A percentile compares a stretch with the other conserved stretches of the same genome.
These are phyloP conservation scores for Portevinia maculata DNA, from an alignment of 2,888 invertebrate genomes.

Conservation along the genomic window DNA sequence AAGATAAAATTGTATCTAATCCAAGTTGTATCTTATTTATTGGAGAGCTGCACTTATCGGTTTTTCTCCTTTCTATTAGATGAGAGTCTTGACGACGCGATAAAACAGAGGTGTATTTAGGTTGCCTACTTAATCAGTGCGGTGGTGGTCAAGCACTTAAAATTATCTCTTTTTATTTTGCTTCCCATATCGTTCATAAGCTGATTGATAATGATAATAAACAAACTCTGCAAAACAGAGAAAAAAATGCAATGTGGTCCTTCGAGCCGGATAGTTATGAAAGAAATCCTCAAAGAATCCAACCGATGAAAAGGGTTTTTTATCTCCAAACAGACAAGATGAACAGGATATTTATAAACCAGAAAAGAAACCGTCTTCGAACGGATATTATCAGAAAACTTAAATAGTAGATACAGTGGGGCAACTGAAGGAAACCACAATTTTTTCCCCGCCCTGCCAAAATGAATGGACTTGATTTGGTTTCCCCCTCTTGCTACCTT, in stretches of 20 bases:
- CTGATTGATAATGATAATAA: constrained; percentile 5
- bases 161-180: not conserved
- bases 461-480: constrained; percentile 50
- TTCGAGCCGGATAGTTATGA: constrained; percentile 29
- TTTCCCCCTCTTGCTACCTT: constrained; percentile 1
- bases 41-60: not conserved
- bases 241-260: constrained; percentile 23
- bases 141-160: constrained; percentile 22
- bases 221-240: not conserved
- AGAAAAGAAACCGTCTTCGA: constrained; percentile 28
- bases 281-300: constrained; percentile 14
- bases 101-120: constrained; percentile 12
- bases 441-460: no score
- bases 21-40: constrained; percentile 39
- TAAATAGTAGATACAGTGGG: constrained; percentile 3
- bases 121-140: constrained; percentile 49
- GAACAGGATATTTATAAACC: constrained; percentile 15
- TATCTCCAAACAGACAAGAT: constrained; percentile 10
- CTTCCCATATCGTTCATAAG: constrained; percentile 2
- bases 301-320: constrained; percentile 23
- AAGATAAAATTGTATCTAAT: constrained; percentile 58
- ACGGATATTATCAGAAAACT: constrained; percentile 39
- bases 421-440: not conserved
- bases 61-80: constrained; percentile 19
- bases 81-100: constrained; percentile 21